phyloP scores from a whole-genome alignment of 2,797 vertebrate species.

The Intellagama lesueurii region DNA sequence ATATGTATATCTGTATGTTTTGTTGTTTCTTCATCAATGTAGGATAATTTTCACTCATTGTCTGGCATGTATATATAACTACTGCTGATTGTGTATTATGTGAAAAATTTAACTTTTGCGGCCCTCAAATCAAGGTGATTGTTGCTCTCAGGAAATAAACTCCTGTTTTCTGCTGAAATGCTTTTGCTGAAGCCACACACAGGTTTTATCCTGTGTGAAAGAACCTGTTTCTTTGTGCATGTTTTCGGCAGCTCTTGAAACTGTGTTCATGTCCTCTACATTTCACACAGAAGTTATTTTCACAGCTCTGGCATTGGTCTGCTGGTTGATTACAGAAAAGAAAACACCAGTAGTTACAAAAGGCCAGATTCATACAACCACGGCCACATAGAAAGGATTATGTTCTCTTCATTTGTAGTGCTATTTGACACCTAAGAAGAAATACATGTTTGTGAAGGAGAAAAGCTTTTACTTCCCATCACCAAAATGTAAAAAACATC shows the following conservation, averaged over 20 bases:
- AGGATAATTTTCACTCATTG: slow-evolving; percentile 6
- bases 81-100: slow-evolving; percentile 2
- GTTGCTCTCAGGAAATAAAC: slow-evolving; percentile 9
- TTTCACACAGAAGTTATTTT: background rate
- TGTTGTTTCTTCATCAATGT: background rate
- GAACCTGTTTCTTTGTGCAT: background rate
- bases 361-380: background rate
- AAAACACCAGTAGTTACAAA: background rate
- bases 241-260: slow-evolving; percentile 7
- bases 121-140: slow-evolving; percentile 24
- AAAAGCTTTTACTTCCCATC: background rate
- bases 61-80: background rate
- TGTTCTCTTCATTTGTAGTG: too few relatives aligned
- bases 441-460: background rate
- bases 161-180: background rate
- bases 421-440: background rate
- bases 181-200: background rate
- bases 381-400: background rate
- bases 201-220: slow-evolving; percentile 24
- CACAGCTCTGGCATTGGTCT: background rate
- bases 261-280: background rate
- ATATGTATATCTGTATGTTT: too few relatives aligned
- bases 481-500: background rate
- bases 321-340: background rate
- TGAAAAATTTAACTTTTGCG: slow-evolving; percentile 1